Evolutionary conservation across 2,113 vertebrate species (phyloP), one percentile per base, ranked within the genome.

Genomic region (Nymphicus hollandicus): DNA sequence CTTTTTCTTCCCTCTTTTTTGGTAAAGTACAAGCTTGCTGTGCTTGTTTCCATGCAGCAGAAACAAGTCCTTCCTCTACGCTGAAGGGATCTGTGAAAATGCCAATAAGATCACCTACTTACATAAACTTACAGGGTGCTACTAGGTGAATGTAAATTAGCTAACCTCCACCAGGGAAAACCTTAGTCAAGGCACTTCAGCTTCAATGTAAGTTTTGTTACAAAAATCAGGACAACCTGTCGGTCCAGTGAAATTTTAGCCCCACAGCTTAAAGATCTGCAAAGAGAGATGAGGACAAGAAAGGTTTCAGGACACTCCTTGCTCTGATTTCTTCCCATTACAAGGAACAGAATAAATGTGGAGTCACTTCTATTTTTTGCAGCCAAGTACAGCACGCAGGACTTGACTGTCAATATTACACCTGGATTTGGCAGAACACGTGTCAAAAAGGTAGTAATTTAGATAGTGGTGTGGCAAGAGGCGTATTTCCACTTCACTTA

Each of bases 401-500:
- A 88, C 74, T 73, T 91, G 17, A 17, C 35, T 10, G 6, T 73
- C 53, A 73, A 4, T 35, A 55, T 31, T 35, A 46, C 37, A 43
- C 19, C 28, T 55, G 47, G 29, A 52, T 93, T 86, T 91, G 72
- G 50, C 55, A 83, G 10, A 71, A 6, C 29, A 29, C 9, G 31
- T 76, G 63, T 41, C 53, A 76, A 73, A 60, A 69, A 55, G 16
- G 24, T 9, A 39, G 56, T 37, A 66, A 73, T 73, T 79, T 9
- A 44, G 8, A 58, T 9, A 56, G 33, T 4, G 25, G 37, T 43
- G 61, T 49, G 58, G 22, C 52, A 44, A 69, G 46, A 73, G 17
- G 3, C 14, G 23, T 9, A 44, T 66, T 92, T 86, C 11, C n/a
- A 78, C 80, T 76, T 80, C 53, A 79, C 97, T 98, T 92, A 99